Percentiles rank a stretch among this genome's conserved stretches.
phyloP scores from a whole-genome alignment of 2,113 vertebrate species.

The Heloderma charlesbogerti region DNA sequence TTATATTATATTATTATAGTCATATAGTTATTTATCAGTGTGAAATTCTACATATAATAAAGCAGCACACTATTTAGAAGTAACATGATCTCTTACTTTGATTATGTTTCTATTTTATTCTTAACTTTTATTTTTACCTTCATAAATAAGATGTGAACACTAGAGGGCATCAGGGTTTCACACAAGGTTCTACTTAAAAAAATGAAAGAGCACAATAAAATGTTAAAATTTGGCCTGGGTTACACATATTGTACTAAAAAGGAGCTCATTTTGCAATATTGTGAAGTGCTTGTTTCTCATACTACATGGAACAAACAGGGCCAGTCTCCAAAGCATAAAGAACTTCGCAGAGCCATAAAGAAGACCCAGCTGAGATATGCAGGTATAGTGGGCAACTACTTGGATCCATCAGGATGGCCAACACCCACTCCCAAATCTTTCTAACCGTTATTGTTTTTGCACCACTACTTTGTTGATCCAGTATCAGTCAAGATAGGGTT shows the following conservation, averaged over 20 bases:
- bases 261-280: not conserved
- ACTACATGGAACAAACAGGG: not conserved
- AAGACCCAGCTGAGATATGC: not conserved
- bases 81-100: fast-evolving
- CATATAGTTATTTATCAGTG: not conserved
- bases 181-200: not conserved
- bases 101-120: not conserved
- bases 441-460: not conserved
- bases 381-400: too few relatives aligned
- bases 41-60: conserved; percentile 26
- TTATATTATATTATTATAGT: not conserved
- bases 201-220: conserved; percentile 7
- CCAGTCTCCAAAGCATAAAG: not conserved
- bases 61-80: not conserved
- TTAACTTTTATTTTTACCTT: not conserved
- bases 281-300: not conserved
- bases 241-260: not conserved
- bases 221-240: not conserved
- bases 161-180: conserved; percentile 61
- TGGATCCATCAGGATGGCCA: not conserved
- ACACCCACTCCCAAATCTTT: not conserved
- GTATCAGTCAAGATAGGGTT: not conserved
- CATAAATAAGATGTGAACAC: conserved; percentile 42
- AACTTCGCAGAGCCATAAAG: too few relatives aligned
- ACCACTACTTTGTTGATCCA: not conserved